Percentiles rank a stretch among this genome's conserved stretches.
These are phyloP conservation scores for Lamproptera curius DNA, from an alignment of 2,888 invertebrate species.

Conservation along the genomic window DNA sequence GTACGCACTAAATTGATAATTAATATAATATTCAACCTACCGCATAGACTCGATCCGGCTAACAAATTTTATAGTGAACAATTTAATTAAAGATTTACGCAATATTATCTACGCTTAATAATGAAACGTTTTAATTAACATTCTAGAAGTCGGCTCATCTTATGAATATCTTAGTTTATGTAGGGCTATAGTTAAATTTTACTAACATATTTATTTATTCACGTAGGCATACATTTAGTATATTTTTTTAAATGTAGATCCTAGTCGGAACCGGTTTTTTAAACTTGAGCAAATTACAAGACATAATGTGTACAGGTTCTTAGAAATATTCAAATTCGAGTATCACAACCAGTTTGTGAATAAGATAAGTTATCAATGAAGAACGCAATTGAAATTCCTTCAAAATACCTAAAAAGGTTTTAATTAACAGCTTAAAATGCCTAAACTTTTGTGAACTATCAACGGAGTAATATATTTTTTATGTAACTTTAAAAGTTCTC, in stretches of 20 bases:
- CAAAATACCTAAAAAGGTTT: background rate
- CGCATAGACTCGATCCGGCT: conserved; percentile 32
- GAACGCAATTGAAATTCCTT: background rate
- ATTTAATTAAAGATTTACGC: background rate
- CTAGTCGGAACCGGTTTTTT: conserved; percentile 5
- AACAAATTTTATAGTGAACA: background rate
- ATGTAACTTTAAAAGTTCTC: background rate
- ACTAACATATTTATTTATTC: too few species aligned
- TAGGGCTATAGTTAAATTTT: too few species aligned
- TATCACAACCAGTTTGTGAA: conserved; percentile 10
- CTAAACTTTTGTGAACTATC: background rate
- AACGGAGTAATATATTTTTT: background rate
- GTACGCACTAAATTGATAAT: conserved; percentile 42
- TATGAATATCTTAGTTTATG: too few species aligned
- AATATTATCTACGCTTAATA: too few species aligned
- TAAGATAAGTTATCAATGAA: conserved; percentile 20
- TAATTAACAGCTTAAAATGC: background rate
- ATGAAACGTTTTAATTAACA: too few species aligned
- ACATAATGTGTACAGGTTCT: conserved; percentile 9
- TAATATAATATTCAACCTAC: conserved; percentile 46
- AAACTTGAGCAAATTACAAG: conserved; percentile 14
- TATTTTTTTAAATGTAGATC: conserved; percentile 3
- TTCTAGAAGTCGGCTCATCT: too few species aligned
- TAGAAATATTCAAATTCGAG: conserved; percentile 1
- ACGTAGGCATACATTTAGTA: too few species aligned